These are phyloP conservation scores for Parnassius orleans DNA, from an alignment of 2,888 invertebrate species.

Conservation along the genomic window DNA sequence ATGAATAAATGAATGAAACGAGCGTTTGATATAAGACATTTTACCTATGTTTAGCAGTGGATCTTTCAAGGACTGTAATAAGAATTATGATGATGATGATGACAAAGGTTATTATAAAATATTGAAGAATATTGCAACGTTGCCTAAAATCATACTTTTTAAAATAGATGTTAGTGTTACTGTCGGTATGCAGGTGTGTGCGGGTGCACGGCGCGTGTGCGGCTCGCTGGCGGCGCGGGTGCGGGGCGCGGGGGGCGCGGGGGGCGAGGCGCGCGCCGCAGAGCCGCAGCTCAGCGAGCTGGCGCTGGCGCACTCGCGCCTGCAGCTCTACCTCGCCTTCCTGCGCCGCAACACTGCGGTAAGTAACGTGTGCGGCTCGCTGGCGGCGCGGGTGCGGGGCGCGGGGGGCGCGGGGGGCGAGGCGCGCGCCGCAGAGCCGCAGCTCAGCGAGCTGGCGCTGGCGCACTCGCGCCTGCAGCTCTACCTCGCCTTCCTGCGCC, in stretches of 20 bases:
- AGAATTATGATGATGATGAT: no score
- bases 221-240: conserved; percentile 30
- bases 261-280: conserved; percentile 56
- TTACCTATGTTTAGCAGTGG: no score
- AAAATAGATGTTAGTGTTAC: no score
- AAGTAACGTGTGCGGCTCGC: conserved; percentile 39
- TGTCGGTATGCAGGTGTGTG: conserved; percentile 37
- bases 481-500: conserved; percentile 92
- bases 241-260: conserved; percentile 30
- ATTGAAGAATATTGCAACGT: no score
- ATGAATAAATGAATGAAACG: no score
- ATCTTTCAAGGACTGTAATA: no score
- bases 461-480: conserved; percentile 95
- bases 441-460: conserved; percentile 94
- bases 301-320: conserved; percentile 93
- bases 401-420: conserved; percentile 13
- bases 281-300: conserved; percentile 95
- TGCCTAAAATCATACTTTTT: no score
- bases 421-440: conserved; percentile 83
- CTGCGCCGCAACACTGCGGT: conserved; percentile 88
- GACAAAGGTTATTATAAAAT: no score
- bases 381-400: conserved; percentile 31
- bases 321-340: conserved; percentile 95
- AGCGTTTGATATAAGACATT: no score
- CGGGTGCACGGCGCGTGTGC: conserved; percentile 36